phyloP scores from a whole-genome alignment of 2,797 vertebrate species.

The Labeo calbasu region DNA sequence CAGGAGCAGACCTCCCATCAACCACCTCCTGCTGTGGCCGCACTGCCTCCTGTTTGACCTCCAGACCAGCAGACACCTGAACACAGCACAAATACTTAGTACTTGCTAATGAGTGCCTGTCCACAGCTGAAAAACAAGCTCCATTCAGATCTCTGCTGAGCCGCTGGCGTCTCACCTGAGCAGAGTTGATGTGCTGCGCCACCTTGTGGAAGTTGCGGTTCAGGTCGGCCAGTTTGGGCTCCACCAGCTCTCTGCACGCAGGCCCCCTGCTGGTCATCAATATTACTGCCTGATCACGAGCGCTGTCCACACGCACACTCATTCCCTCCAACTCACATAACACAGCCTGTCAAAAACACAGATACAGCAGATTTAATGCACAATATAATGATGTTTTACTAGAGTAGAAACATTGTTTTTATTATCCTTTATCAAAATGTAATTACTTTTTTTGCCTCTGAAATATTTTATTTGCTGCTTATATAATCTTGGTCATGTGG shows the following conservation, averaged over 20 bases:
- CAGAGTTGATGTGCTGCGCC: slow-evolving; percentile 90
- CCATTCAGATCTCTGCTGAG: too few relatives aligned
- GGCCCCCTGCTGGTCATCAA: slow-evolving; percentile 90
- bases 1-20: slow-evolving; percentile 39
- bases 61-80: slow-evolving; percentile 83
- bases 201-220: slow-evolving; percentile 96
- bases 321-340: slow-evolving; percentile 88
- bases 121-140: neutral
- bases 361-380: neutral
- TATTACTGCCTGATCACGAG: slow-evolving; percentile 88
- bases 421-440: neutral
- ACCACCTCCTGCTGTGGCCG: slow-evolving; percentile 61
- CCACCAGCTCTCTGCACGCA: slow-evolving; percentile 86
- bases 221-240: slow-evolving; percentile 92
- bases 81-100: slow-evolving; percentile 10
- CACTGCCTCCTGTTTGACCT: slow-evolving; percentile 66
- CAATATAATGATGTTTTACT: neutral
- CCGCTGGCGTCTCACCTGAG: slow-evolving; percentile 77
- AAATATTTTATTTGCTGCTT: neutral
- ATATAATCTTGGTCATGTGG: neutral
- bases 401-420: neutral
- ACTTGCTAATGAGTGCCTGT: neutral
- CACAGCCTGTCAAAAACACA: slow-evolving; percentile 76
- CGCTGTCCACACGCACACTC: slow-evolving; percentile 86
- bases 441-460: neutral